Base-by-base conservation (phyloP, 2,888 invertebrate species). In the Spialia ferax region DNA sequence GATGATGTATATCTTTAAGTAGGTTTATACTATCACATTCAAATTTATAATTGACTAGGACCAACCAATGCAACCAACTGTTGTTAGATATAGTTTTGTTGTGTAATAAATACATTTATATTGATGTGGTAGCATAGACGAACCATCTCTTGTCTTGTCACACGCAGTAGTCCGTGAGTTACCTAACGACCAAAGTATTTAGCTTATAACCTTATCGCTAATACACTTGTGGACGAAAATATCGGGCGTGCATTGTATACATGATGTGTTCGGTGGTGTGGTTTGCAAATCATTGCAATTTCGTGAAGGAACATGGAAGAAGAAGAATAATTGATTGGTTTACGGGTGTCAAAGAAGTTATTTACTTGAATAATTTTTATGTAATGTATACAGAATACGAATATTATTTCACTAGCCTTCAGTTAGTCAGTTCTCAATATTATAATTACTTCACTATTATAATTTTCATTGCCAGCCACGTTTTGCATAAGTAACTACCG, bases 111-210 rank as follows among this genome's bases (percentile, higher is more conserved):
- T n/a, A 68, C 73, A 73, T 70, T 72, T 69, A 52, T 32, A 74
- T 79, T 81, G 83, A 78, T 83, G 76, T 83, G 83, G 64, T 78
- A 74, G 80, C 77, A 75, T 75, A 74, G 75, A 70, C 72, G 29
- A 18, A 62, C 52, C 50, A n/a, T 11, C 62, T 22, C 22, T 18
- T 32, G 15, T 32, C 48, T 50, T 32, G 18, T 55, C 26, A 73
- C 61, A 68, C 69, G 71, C 68, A 69, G 69, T 69, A 69, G 75
- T 77, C 85, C 79, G 71, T 82, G 81, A 91, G 93, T 93, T 93
- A 93, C 93, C 93, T 86, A 81, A 82, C 84, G 76, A 87, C 93
- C 93, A 93, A 93, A 93, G 93, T 85, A 73, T 65, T 82, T 75
- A 77, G 70, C 72, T 73, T 71, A 73, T 71, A 69, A 72, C 66